phyloP scores from a whole-genome alignment of 2,113 vertebrate species.

The Tetrax tetrax region DNA sequence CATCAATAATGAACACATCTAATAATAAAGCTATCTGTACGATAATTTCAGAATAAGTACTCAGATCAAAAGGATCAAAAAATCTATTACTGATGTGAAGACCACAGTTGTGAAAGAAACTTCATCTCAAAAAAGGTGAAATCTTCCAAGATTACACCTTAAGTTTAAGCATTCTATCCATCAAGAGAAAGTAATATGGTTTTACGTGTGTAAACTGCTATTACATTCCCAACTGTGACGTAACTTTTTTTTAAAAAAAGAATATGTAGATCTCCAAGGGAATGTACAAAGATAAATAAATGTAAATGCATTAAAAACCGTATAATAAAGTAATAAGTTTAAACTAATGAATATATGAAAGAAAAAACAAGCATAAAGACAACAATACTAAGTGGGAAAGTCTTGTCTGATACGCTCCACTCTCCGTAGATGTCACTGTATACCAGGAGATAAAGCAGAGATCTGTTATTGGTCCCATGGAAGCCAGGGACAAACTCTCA shows the following conservation, averaged over 20 bases:
- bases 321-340: background rate
- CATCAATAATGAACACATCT: background rate
- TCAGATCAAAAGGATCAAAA: background rate
- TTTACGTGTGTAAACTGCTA: background rate
- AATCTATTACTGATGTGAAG: background rate
- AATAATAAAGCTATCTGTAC: background rate
- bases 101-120: background rate
- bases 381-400: background rate
- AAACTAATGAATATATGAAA: background rate
- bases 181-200: background rate
- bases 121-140: background rate
- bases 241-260: background rate
- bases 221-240: background rate
- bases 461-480: background rate
- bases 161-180: background rate
- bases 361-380: background rate
- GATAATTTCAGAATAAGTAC: background rate
- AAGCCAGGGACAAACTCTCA: background rate
- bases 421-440: conserved; percentile 64
- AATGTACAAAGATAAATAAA: background rate
- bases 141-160: background rate
- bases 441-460: background rate
- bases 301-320: background rate
- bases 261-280: background rate
- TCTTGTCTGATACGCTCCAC: background rate